Percentiles rank a stretch among this genome's conserved stretches.
Evolutionary conservation across 2,113 vertebrate species (phyloP).

Genomic region (Athene cunicularia): DNA sequence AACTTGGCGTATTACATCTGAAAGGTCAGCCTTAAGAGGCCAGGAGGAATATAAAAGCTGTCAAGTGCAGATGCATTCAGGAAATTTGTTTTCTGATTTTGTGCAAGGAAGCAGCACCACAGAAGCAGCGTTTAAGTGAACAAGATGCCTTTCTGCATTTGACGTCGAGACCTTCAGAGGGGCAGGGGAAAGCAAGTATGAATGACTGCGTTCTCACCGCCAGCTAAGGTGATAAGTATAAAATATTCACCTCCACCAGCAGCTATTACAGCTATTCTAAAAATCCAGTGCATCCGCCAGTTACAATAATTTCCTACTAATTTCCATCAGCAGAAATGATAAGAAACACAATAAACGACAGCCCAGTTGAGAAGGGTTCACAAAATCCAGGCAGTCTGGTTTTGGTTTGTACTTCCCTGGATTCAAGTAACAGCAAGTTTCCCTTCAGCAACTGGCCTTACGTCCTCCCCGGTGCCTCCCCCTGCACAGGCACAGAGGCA

Average conservation of each 20-base stretch:
- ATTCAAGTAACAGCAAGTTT: neutral
- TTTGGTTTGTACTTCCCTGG: neutral
- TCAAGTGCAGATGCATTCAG: neutral
- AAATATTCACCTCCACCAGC: neutral
- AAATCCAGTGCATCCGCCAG: neutral
- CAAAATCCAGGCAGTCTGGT: neutral
- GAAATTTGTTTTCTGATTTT: constrained; percentile 35
- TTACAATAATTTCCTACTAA: neutral
- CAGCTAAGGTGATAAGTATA: neutral
- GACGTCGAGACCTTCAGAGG: neutral
- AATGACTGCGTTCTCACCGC: neutral
- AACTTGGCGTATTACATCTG: neutral
- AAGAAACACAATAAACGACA: neutral
- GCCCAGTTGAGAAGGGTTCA: neutral
- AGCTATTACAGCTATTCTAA: neutral
- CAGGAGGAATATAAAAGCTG: neutral
- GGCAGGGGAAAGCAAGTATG: neutral
- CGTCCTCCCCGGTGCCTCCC: neutral
- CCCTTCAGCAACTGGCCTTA: neutral
- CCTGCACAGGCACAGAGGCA: neutral
- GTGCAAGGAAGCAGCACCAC: neutral
- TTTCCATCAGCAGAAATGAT: neutral
- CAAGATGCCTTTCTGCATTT: neutral
- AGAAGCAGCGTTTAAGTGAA: neutral
- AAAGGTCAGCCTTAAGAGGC: neutral